phyloP scores from a whole-genome alignment of 2,888 invertebrate species.

The Crepidodera aurea region DNA sequence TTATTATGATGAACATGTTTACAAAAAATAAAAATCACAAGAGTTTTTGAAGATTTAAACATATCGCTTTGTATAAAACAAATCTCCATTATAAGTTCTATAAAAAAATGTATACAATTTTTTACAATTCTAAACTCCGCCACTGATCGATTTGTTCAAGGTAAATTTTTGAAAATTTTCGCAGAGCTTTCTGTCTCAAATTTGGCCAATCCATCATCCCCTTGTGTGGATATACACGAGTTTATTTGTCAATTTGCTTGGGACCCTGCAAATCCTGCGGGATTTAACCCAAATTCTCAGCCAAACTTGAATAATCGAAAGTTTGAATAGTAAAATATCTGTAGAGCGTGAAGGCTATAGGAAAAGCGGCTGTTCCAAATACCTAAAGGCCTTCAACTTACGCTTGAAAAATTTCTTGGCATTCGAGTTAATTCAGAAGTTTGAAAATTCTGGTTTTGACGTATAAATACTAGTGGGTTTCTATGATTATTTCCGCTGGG shows the following conservation, averaged over 20 bases:
- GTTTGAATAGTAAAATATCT: slow-evolving; percentile 20
- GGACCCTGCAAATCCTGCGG: background rate
- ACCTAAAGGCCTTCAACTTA: slow-evolving; percentile 1
- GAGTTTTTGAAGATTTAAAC: too few relatives aligned
- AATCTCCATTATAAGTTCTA: too few relatives aligned
- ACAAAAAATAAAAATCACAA: too few relatives aligned
- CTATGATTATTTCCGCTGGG: too few relatives aligned
- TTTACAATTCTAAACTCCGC: too few relatives aligned
- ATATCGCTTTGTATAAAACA: too few relatives aligned
- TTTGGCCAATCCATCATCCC: slow-evolving; percentile 20
- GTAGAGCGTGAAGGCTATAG: slow-evolving; percentile 7
- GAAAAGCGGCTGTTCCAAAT: slow-evolving; percentile 4
- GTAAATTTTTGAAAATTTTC: too few relatives aligned
- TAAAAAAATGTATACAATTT: too few relatives aligned
- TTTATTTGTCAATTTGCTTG: slow-evolving; percentile 23
- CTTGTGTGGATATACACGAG: slow-evolving; percentile 14
- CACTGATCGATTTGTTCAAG: too few relatives aligned
- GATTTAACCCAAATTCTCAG: slow-evolving; percentile 11
- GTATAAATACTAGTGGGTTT: too few relatives aligned
- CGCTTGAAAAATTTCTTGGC: slow-evolving; percentile 5
- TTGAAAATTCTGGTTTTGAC: background rate
- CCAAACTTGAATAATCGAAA: slow-evolving; percentile 15
- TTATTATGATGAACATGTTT: too few relatives aligned
- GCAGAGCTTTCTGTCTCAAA: background rate
- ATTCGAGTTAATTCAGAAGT: background rate